Evolutionary conservation across 2,888 invertebrate genomes (phyloP).

Genomic region (Callosobruchus maculatus): DNA sequence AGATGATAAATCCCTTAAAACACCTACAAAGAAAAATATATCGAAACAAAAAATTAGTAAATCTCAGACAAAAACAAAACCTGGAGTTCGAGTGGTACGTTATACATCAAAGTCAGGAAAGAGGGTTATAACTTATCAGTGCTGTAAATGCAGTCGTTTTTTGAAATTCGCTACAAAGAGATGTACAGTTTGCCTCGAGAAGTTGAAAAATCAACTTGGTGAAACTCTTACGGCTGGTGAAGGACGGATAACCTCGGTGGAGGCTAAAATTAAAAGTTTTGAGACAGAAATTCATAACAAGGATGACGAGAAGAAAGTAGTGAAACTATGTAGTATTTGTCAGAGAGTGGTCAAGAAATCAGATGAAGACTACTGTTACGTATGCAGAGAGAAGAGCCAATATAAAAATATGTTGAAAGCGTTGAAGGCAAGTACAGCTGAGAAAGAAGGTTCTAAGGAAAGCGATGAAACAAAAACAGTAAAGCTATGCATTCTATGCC

Average conservation of each 20-base stretch:
- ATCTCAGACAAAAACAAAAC: not conserved
- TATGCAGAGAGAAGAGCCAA: no score
- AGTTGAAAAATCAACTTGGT: not conserved
- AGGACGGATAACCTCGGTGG: not conserved
- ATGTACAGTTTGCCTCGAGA: not conserved
- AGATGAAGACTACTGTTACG: no score
- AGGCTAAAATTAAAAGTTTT: not conserved
- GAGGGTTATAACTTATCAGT: not conserved
- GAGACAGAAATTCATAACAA: no score
- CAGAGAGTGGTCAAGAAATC: no score
- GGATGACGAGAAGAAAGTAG: no score
- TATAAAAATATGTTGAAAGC: no score
- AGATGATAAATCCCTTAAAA: not conserved
- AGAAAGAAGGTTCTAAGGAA: not conserved
- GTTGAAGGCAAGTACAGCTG: not conserved
- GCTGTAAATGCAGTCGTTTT: not conserved
- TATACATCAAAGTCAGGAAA: not conserved
- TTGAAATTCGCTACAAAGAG: not conserved
- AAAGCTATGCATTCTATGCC: not conserved
- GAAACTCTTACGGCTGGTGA: not conserved
- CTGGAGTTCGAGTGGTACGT: not conserved
- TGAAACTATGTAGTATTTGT: no score
- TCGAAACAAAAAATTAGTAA: not conserved
- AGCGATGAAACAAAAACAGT: not conserved
- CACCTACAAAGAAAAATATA: not conserved